Percentiles rank a stretch among this genome's conserved stretches.
Conservation (phyloP, 2,113 vertebrate genomes). For the Etia nguti region DNA sequence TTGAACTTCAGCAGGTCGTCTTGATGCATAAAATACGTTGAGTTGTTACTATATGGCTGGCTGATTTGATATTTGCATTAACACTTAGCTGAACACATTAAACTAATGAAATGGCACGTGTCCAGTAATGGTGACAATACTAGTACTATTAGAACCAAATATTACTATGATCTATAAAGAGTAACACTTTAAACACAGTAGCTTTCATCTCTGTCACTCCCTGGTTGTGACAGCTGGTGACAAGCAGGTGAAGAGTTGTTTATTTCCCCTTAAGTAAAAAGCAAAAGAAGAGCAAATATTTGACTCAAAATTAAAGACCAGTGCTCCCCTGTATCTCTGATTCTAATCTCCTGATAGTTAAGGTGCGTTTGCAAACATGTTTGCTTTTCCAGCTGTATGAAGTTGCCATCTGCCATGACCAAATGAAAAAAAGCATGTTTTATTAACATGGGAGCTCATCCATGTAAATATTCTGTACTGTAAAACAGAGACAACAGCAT, state of each 20-base stretch:
- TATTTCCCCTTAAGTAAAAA: background rate
- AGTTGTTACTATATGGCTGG: background rate
- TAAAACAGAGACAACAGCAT: background rate
- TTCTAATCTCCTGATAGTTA: background rate
- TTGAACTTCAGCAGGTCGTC: background rate
- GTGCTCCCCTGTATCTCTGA: background rate
- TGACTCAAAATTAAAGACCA: background rate
- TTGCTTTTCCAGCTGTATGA: background rate
- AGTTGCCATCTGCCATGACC: background rate
- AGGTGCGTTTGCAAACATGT: background rate
- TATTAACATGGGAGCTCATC: background rate
- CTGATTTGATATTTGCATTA: background rate
- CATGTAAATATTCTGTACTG: background rate
- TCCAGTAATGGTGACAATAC: background rate
- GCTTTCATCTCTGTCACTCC: background rate
- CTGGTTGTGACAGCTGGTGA: background rate
- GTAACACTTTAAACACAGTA: background rate
- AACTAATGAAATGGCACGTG: background rate
- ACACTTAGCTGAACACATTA: background rate
- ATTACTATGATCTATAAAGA: rapidly evolving
- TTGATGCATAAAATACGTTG: background rate
- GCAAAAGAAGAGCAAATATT: background rate
- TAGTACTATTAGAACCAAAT: background rate
- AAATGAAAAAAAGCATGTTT: background rate
- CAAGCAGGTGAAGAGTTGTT: background rate